phyloP scores from a whole-genome alignment of 2,797 vertebrate genomes.

The Poecilia velifera region DNA sequence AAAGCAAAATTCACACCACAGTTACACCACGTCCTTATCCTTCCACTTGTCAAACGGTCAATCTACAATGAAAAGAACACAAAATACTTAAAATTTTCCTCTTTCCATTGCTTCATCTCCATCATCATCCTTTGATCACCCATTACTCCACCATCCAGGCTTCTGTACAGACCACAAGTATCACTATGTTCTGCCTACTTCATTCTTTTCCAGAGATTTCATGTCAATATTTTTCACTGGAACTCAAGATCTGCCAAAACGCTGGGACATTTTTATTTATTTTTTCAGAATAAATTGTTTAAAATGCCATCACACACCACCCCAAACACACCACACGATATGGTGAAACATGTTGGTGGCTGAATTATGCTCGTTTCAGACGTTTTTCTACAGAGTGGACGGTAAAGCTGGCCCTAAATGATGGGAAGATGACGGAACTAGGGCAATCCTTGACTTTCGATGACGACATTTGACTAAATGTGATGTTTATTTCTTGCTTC shows the following conservation, averaged over 20 bases:
- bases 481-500: neutral
- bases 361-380: neutral
- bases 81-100: neutral
- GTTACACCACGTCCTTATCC: neutral
- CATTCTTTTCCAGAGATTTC: neutral
- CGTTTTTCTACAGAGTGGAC: neutral
- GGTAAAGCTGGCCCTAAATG: neutral
- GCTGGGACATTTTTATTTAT: neutral
- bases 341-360: neutral
- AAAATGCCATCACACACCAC: neutral
- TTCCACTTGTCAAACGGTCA: neutral
- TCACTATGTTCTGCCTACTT: neutral
- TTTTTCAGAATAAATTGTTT: neutral
- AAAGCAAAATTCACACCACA: neutral
- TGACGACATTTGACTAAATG: neutral
- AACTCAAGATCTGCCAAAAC: neutral
- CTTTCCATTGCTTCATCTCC: neutral
- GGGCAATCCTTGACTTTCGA: neutral
- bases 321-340: neutral
- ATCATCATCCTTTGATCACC: neutral
- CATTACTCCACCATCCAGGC: neutral
- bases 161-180: neutral
- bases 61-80: neutral
- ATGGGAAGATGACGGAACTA: neutral
- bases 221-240: neutral